Base-by-base conservation (phyloP, 2,797 vertebrate species). In the Spinus pinus region DNA sequence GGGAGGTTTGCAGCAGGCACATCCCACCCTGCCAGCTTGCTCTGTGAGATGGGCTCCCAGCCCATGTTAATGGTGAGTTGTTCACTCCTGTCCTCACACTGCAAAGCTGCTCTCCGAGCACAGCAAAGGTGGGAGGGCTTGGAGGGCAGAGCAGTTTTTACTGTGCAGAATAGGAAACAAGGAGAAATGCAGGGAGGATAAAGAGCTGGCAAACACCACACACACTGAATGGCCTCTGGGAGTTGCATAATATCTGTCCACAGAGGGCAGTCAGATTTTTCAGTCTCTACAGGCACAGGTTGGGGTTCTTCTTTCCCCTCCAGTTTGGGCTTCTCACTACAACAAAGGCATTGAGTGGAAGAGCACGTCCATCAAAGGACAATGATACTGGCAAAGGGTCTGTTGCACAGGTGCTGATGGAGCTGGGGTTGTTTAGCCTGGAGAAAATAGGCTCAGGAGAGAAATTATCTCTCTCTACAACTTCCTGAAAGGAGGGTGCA, bases 381-480 rank as follows among this genome's bases (percentile, higher is more conserved):
- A 69, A 11, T 0, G 1, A 51, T 75, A 5, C 4, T n/a, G 47
- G 28, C 67, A 21, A 70, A 42, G 13, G 5, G 4, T 74, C 25
- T 70, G 30, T 25, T 73, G 22, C 21, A 31, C 22, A 53, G 27
- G 17, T 3, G n/a, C 28, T 53, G 53, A 44, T 25, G 39, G 49
- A 81, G 39, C 23, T 75, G 54, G 20, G 12, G 28, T 28, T 28
- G 13, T 23, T 75, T 8, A 67, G 23, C 23, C 28, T 60, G 46
- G 20, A 67, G 13, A n/a, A 58, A 60, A 46, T 3, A 53, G 13
- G 17, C 14, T 21, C 31, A 35, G 25, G 46, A 35, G 46, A 81
- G 14, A 62, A 7, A 6, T 71, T 31, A 33, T 16, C 0, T 0
- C 8, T 56, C 17, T 47, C 17, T 47, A 31, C 6, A 49, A 3